Conservation (phyloP, 2,888 invertebrate species). For the Papilio gigon region DNA sequence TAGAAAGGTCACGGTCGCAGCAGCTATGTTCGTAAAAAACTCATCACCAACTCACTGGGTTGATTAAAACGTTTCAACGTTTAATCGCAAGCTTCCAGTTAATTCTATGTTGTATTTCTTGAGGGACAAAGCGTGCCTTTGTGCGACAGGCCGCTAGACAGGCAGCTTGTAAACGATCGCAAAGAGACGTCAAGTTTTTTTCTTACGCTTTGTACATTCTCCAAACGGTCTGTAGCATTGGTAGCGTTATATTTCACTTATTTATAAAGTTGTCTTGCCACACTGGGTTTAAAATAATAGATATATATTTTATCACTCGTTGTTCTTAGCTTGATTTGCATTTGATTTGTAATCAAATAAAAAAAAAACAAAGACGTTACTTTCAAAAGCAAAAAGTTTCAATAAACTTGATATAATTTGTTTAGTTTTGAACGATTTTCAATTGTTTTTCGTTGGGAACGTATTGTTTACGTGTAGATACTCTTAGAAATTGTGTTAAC, state of each 20-base stretch:
- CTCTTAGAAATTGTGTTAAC: too few relatives aligned
- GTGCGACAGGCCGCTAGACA: constrained; percentile 33
- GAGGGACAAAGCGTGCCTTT: constrained; percentile 36
- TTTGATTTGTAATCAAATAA: too few relatives aligned
- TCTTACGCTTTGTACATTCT: constrained; percentile 40
- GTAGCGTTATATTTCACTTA: constrained; percentile 27
- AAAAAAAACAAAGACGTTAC: too few relatives aligned
- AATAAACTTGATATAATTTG: too few relatives aligned
- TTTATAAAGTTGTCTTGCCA: constrained; percentile 45
- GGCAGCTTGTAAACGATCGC: constrained; percentile 35
- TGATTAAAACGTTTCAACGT: constrained; percentile 25
- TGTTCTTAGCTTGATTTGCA: too few relatives aligned
- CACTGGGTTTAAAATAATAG: not conserved
- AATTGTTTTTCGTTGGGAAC: too few relatives aligned
- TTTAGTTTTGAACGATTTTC: too few relatives aligned
- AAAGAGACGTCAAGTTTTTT: constrained; percentile 39
- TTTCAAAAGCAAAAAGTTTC: too few relatives aligned
- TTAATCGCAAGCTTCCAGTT: constrained; percentile 9
- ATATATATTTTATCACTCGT: too few relatives aligned
- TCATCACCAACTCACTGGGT: constrained; percentile 42
- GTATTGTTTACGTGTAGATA: too few relatives aligned
- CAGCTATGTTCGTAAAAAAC: constrained; percentile 17
- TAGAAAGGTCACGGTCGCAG: not conserved
- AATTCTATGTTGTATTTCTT: constrained; percentile 33
- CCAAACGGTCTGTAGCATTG: constrained; percentile 15